These are phyloP conservation scores for Drosophila cognata DNA, from an alignment of 2,888 invertebrate species.

Conservation along the genomic window DNA sequence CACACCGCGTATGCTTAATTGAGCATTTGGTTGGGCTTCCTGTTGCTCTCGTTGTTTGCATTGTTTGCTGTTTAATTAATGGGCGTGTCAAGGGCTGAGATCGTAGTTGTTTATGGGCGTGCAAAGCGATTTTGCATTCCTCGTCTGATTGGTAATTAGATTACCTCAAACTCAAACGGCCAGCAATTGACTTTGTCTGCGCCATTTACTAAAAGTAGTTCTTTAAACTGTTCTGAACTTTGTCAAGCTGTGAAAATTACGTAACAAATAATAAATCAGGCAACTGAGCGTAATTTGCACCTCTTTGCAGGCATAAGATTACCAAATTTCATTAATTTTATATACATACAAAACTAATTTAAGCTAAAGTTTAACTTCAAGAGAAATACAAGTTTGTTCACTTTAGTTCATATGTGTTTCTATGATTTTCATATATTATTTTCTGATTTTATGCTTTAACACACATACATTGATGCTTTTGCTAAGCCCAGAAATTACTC, in stretches of 20 bases:
- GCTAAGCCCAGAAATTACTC: neutral
- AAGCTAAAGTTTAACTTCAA: neutral
- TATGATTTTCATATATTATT: neutral
- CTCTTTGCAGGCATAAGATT: neutral
- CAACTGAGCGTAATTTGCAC: neutral
- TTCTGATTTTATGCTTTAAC: neutral
- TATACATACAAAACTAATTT: neutral
- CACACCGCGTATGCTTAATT: conserved; percentile 59
- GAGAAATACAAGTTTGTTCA: too few species aligned
- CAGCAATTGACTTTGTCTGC: neutral
- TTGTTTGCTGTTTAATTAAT: conserved; percentile 57
- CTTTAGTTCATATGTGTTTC: neutral
- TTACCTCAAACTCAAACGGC: conserved; percentile 8
- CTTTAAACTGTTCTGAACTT: neutral
- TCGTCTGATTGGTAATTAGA: conserved; percentile 23
- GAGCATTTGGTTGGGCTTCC: conserved; percentile 33
- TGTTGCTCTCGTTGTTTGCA: conserved; percentile 16
- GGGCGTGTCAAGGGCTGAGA: conserved; percentile 33
- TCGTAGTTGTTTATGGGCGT: conserved; percentile 29
- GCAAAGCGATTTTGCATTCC: conserved; percentile 32
- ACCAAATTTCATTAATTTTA: neutral
- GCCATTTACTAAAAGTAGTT: neutral
- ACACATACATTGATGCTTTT: neutral
- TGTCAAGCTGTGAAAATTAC: neutral
- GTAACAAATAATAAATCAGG: neutral